phyloP scores from a whole-genome alignment of 2,888 invertebrate genomes.

The Clivina fossor region DNA sequence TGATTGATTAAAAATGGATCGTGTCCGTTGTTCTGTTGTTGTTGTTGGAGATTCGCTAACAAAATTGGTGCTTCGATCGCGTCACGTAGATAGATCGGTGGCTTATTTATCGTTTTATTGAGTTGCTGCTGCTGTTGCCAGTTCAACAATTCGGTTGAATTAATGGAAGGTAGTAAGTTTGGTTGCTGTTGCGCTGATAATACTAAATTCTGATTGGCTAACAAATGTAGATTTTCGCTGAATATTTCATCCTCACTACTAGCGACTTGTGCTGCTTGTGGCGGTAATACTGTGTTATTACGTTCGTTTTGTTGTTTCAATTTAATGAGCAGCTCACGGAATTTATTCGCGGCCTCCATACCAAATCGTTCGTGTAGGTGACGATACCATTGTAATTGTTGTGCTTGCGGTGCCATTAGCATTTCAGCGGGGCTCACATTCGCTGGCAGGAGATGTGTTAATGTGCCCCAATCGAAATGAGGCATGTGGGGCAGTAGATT shows the following conservation, averaged over 20 bases:
- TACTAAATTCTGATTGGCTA: conserved; percentile 39
- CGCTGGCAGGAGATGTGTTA: conserved; percentile 60
- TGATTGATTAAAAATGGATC: too few relatives aligned
- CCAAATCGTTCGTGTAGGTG: conserved; percentile 59
- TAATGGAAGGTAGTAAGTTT: too few relatives aligned
- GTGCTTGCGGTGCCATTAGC: conserved; percentile 57
- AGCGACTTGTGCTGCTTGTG: conserved; percentile 40
- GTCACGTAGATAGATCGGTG: conserved; percentile 49
- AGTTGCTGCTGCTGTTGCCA: conserved; percentile 46
- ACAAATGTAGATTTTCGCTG: too few relatives aligned
- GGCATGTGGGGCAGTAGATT: conserved; percentile 36
- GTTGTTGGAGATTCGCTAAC: conserved; percentile 26
- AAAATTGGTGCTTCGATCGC: conserved; percentile 34
- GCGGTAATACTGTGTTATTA: conserved; percentile 35
- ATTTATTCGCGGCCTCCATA: conserved; percentile 60
- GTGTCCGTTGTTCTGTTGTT: conserved; percentile 16
- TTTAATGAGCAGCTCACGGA: conserved; percentile 54
- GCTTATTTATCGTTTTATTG: conserved; percentile 49
- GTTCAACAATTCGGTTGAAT: too few relatives aligned
- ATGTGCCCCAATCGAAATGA: conserved; percentile 48
- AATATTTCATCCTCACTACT: conserved; percentile 43
- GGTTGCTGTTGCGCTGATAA: not conserved
- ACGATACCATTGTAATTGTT: conserved; percentile 60
- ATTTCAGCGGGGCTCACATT: conserved; percentile 61
- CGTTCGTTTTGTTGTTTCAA: too few relatives aligned